phyloP scores from a whole-genome alignment of 2,113 vertebrate species.

The Alethe diademata region DNA sequence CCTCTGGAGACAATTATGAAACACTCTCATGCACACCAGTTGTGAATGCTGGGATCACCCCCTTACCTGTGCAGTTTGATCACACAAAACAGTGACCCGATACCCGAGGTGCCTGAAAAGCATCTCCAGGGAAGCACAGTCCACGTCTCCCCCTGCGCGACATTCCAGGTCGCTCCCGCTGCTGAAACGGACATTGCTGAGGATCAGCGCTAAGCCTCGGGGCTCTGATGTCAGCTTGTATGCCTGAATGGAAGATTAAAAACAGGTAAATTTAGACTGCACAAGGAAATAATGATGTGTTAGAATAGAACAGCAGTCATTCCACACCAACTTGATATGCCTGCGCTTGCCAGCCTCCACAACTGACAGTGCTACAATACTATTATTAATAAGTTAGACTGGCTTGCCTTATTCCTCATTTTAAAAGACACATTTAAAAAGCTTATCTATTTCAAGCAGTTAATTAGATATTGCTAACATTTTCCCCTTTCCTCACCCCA shows the following conservation, averaged over 20 bases:
- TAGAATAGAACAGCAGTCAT: neutral
- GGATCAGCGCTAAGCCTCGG: slow-evolving; percentile 86
- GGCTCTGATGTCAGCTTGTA: slow-evolving; percentile 86
- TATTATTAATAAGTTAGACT: neutral
- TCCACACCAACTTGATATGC: neutral
- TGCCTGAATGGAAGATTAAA: slow-evolving; percentile 73
- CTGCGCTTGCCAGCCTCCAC: neutral
- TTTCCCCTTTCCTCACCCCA: neutral
- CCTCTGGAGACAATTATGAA: neutral
- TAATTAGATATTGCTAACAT: neutral
- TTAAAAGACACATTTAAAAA: neutral
- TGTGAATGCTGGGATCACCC: neutral
- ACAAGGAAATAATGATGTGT: neutral
- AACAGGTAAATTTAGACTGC: neutral
- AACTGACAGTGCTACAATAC: neutral
- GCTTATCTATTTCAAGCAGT: neutral
- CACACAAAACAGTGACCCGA: slow-evolving; percentile 70
- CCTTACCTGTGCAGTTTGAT: slow-evolving; percentile 86
- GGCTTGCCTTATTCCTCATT: neutral
- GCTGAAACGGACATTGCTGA: slow-evolving; percentile 90
- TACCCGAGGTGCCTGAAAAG: slow-evolving; percentile 90
- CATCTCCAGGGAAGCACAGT: slow-evolving; percentile 80
- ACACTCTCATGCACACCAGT: neutral
- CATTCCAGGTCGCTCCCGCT: slow-evolving; percentile 82
- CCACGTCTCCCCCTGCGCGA: slow-evolving; percentile 90